Evolutionary conservation across 2,797 vertebrate genomes (phyloP).

Genomic region (Dermochelys coriacea): DNA sequence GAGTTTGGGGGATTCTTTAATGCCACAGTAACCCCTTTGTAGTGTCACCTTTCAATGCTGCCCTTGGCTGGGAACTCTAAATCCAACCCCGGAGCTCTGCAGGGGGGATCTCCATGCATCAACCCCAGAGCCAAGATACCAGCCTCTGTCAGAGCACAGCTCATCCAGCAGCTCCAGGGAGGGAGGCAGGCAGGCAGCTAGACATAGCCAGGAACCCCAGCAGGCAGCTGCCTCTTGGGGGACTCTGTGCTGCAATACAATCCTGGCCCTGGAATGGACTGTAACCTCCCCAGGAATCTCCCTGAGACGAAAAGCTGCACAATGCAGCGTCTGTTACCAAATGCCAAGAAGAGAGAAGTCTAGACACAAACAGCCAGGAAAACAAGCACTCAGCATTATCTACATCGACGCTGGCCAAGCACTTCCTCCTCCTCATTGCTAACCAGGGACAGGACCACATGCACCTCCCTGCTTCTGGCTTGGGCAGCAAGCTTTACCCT

Average conservation of each 20-base stretch:
- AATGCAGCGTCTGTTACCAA: constrained; percentile 55
- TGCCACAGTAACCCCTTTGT: background rate
- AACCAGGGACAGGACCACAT: rapidly evolving
- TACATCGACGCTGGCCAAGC: constrained; percentile 41
- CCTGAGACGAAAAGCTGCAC: constrained; percentile 30
- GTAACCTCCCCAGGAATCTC: constrained; percentile 61
- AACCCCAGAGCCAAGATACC: background rate
- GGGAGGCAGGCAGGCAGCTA: background rate
- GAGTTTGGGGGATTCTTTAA: background rate
- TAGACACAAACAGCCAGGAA: constrained; percentile 63
- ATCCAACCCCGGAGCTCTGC: background rate
- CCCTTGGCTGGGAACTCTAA: background rate
- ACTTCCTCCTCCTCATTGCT: constrained; percentile 46
- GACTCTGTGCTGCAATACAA: background rate
- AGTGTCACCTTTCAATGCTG: background rate
- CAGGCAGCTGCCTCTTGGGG: constrained; percentile 21
- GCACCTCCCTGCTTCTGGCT: background rate
- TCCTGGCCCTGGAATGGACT: background rate
- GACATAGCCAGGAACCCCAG: constrained; percentile 8
- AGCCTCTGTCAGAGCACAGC: background rate
- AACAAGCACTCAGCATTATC: constrained; percentile 65
- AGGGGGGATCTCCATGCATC: background rate
- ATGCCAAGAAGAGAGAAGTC: constrained; percentile 68
- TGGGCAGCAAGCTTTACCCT: background rate
- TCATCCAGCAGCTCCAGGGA: background rate